Percentiles rank a stretch among this genome's conserved stretches.
phyloP scores from a whole-genome alignment of 2,797 vertebrate species.

The Telmatherina bonti region DNA sequence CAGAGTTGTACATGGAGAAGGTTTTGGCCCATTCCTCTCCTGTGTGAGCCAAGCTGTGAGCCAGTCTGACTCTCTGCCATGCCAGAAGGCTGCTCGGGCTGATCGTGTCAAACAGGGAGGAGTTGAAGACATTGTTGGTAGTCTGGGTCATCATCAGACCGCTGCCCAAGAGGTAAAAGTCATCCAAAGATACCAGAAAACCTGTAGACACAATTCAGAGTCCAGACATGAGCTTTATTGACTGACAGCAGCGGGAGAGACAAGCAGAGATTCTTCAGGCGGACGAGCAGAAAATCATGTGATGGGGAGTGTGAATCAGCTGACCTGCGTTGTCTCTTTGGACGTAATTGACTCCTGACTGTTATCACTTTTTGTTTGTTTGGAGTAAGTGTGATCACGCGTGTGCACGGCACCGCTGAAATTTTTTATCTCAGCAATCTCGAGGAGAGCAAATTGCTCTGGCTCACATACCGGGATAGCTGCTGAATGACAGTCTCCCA shows the following conservation, averaged over 20 bases:
- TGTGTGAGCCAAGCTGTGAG: slow-evolving; percentile 86
- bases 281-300: neutral
- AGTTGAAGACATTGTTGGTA: slow-evolving; percentile 89
- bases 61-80: slow-evolving; percentile 93
- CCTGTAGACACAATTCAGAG: slow-evolving; percentile 71
- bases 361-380: neutral
- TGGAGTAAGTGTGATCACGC: neutral
- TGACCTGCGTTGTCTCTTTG: neutral
- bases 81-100: slow-evolving; percentile 86
- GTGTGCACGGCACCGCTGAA: neutral
- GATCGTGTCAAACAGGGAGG: slow-evolving; percentile 80
- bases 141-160: slow-evolving; percentile 92
- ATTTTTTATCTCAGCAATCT: neutral
- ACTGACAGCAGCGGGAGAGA: neutral
- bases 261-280: neutral
- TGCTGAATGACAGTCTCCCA: slow-evolving; percentile 90
- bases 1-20: slow-evolving; percentile 89
- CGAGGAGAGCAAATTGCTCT: neutral
- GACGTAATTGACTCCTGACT: neutral
- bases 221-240: neutral
- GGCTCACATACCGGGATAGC: slow-evolving; percentile 87
- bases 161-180: slow-evolving; percentile 88
- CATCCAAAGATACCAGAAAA: slow-evolving; percentile 92
- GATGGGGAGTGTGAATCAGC: neutral
- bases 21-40: slow-evolving; percentile 88